These are phyloP conservation scores for Lagodon rhomboides DNA, from an alignment of 2,797 vertebrate species.

Conservation along the genomic window DNA sequence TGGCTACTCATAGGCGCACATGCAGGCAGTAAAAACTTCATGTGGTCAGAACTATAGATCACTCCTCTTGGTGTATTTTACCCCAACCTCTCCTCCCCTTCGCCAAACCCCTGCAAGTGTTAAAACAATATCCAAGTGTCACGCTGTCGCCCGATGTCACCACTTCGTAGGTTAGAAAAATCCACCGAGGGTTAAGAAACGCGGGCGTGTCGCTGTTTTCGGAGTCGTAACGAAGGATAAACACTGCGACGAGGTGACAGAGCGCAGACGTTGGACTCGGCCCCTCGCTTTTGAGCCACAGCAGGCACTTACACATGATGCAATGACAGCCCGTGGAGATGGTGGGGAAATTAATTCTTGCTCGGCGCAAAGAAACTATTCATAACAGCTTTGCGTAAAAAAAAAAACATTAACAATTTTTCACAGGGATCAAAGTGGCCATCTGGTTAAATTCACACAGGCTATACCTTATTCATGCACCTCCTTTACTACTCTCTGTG, in stretches of 20 bases:
- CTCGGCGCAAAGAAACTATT: constrained; percentile 74
- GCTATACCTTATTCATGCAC: constrained; percentile 60
- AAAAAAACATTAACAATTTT: constrained; percentile 65
- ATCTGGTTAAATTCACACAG: constrained; percentile 76
- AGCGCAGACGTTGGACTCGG: constrained; percentile 77
- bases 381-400: constrained; percentile 65
- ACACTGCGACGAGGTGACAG: constrained; percentile 75
- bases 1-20: neutral
- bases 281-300: constrained; percentile 67
- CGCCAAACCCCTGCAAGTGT: constrained; percentile 63
- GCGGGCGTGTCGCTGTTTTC: constrained; percentile 67
- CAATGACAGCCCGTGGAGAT: constrained; percentile 73
- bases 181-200: constrained; percentile 31
- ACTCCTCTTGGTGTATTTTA: constrained; percentile 32
- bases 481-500: constrained; percentile 64
- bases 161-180: constrained; percentile 64
- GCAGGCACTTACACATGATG: constrained; percentile 68
- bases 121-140: constrained; percentile 68
- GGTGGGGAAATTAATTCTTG: constrained; percentile 67
- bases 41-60: constrained; percentile 32
- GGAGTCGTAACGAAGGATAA: constrained; percentile 73
- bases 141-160: constrained; percentile 69
- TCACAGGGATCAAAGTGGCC: constrained; percentile 72
- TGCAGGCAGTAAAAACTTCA: constrained; percentile 23
- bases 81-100: constrained; percentile 36